A percentile compares a stretch with the other conserved stretches of the same genome.
phyloP scores from a whole-genome alignment of 2,888 invertebrate genomes.

The Protonemura montana region DNA sequence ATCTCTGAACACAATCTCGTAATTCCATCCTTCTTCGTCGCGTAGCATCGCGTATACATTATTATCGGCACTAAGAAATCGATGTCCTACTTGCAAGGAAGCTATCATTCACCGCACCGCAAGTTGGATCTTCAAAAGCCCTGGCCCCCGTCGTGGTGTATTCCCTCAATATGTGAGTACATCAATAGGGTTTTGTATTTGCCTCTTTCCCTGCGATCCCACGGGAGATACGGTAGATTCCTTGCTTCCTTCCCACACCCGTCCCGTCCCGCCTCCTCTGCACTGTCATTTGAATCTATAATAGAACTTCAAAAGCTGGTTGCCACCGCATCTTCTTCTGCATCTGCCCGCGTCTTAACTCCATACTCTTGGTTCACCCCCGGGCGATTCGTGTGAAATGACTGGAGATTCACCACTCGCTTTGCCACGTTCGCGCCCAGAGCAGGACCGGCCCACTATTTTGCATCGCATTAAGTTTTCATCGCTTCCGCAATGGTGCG shows the following conservation, averaged over 20 bases:
- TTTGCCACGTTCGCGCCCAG: background rate
- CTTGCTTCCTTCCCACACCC: background rate
- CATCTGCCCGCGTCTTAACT: background rate
- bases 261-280: background rate
- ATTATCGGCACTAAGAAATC: background rate
- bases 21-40: background rate
- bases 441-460: background rate
- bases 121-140: background rate
- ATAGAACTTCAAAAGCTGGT: conserved; percentile 45
- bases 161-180: conserved; percentile 28
- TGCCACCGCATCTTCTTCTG: background rate
- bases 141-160: background rate
- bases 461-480: conserved; percentile 2
- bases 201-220: conserved; percentile 8
- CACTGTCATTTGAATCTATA: conserved; percentile 47
- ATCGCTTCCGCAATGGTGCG: background rate
- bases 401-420: background rate
- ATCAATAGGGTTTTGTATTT: conserved; percentile 36
- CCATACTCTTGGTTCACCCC: background rate
- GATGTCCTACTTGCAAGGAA: background rate
- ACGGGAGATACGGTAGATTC: background rate
- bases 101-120: background rate
- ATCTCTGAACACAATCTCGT: background rate
- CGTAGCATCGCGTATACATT: background rate
- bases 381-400: background rate